These are phyloP conservation scores for Calliphora vomitoria DNA, from an alignment of 2,888 invertebrate species.

Conservation along the genomic window DNA sequence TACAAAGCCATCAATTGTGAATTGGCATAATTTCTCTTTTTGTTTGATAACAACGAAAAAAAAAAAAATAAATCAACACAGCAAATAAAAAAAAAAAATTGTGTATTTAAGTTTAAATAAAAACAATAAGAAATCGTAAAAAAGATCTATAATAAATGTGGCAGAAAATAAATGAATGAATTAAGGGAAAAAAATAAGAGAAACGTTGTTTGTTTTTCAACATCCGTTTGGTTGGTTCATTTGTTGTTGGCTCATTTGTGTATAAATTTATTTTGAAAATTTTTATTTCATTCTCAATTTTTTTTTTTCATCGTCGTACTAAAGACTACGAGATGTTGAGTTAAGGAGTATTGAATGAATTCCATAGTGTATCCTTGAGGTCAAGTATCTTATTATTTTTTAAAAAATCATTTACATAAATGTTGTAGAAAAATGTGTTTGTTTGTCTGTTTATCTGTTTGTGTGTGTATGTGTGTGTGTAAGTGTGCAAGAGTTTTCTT, in stretches of 20 bases:
- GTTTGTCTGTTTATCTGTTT: constrained; percentile 7
- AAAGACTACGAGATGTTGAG: constrained; percentile 18
- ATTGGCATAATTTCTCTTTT: constrained; percentile 35
- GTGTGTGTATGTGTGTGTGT: not conserved
- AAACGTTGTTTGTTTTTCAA: constrained; percentile 58
- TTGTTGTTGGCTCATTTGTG: constrained; percentile 32
- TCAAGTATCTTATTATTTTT: constrained; percentile 72
- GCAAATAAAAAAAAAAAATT: constrained; percentile 34
- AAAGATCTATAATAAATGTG: constrained; percentile 45
- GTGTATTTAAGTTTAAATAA: constrained; percentile 38
- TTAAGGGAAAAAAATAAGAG: constrained; percentile 22
- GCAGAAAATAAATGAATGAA: constrained; percentile 55
- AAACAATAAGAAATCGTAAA: constrained; percentile 44
- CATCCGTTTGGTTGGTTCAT: constrained; percentile 29
- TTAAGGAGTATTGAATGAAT: constrained; percentile 46
- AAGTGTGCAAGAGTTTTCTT: constrained; percentile 33
- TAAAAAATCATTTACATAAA: constrained; percentile 71
- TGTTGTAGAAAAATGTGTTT: constrained; percentile 42
- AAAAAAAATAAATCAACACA: not conserved
- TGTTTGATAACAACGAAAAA: not conserved
- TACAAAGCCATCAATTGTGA: constrained; percentile 3
- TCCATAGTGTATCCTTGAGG: constrained; percentile 62
- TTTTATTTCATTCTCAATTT: not conserved
- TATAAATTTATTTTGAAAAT: constrained; percentile 32
- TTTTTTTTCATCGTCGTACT: not conserved